Base-by-base conservation (phyloP, 1,140 invertebrate genomes). In the Cyclina sinensis region DNA sequence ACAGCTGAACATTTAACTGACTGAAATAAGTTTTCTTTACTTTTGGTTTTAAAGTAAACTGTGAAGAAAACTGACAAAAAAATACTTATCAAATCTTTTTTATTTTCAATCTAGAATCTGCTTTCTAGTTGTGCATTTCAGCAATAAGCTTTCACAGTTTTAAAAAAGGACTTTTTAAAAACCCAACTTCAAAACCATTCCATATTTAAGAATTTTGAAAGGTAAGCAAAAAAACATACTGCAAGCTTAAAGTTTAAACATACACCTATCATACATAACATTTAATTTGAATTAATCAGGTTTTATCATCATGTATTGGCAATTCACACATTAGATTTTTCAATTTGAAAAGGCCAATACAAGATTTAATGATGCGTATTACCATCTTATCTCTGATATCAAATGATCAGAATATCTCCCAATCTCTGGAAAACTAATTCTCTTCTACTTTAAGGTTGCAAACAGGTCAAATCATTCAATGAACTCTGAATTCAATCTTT, bases 231-330 rank as follows among this genome's bases (percentile, higher is more conserved):
- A 62, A 18, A n/a, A n/a, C n/a, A n/a, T 14, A 4, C 43, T 43
- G 43, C 14, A 43, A 43, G 5, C 43, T 43, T 43, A 43, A 43
- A 43, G 14, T 43, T 14, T 43, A 7, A n/a, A 43, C 14, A 43
- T 43, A 4, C 14, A 43, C 24, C 14, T 62, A 62, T 62, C 21
- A 62, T 37, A n/a, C 32, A 21, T 37, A 18, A 21, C 65, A 39
- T 70, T 70, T 35, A 70, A 70, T 70, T 35, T 70, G 65, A 70
- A 70, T 70, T 39, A 70, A 70, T 70, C 24, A 70, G 4, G 65
- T 27, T 37, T 37, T 70, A 37, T 70, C 32, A 14, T 5, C 65
- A 39, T 5, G 27, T 70, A 70, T 37, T 70, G 65, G 65, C 37
- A 70, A 70, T 70, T 70, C 65, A 70, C 65, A 70, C 65, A 27